A percentile compares a stretch with the other conserved stretches of the same genome.
Conservation (phyloP, 2,888 invertebrate genomes). For the Hypomecis punctinalis region DNA sequence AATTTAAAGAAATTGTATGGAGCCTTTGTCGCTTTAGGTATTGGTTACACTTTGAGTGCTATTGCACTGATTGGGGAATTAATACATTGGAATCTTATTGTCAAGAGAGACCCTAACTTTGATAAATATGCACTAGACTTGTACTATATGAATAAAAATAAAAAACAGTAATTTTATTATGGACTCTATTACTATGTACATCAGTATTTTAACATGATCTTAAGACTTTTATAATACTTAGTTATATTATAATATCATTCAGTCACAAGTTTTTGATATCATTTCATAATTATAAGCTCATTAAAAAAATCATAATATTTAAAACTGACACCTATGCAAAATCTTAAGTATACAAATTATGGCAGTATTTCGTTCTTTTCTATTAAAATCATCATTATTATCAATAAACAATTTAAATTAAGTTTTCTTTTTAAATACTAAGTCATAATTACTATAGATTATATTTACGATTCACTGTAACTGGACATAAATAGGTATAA, state of each 20-base stretch:
- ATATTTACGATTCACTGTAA: too few relatives aligned
- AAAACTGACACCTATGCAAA: slow-evolving; percentile 1
- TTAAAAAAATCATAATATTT: slow-evolving; percentile 11
- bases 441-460: background rate
- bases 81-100: slow-evolving; percentile 87
- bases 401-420: background rate
- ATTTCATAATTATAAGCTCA: slow-evolving; percentile 21
- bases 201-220: slow-evolving; percentile 50
- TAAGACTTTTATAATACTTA: slow-evolving; percentile 53
- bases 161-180: slow-evolving; percentile 54
- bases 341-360: background rate
- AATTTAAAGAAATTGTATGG: slow-evolving; percentile 91
- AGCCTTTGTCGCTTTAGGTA: slow-evolving; percentile 88
- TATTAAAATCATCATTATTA: background rate
- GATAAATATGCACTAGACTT: slow-evolving; percentile 87
- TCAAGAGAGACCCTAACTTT: slow-evolving; percentile 88
- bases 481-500: too few relatives aligned
- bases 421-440: background rate
- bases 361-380: background rate
- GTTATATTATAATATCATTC: slow-evolving; percentile 48
- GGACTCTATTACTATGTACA: slow-evolving; percentile 49
- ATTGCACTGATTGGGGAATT: slow-evolving; percentile 86
- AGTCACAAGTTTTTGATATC: slow-evolving; percentile 49
- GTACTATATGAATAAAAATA: slow-evolving; percentile 80
- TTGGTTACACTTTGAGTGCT: slow-evolving; percentile 87